A percentile compares a stretch with the other conserved stretches of the same genome.
These are phyloP conservation scores for Chlorops oryzae DNA, from an alignment of 1,140 invertebrate species.

Conservation along the genomic window DNA sequence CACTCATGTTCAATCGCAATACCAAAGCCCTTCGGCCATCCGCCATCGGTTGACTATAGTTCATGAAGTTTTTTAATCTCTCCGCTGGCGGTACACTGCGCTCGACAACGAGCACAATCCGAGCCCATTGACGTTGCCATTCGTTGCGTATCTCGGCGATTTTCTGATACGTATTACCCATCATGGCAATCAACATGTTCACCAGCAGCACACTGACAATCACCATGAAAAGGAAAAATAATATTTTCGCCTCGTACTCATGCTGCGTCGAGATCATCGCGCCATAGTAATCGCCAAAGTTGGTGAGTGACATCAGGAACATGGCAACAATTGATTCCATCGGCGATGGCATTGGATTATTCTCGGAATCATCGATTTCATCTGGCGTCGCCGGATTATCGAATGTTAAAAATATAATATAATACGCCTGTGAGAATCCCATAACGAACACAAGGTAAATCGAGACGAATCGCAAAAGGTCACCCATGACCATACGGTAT, in stretches of 20 bases:
- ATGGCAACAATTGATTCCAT: conserved; percentile 92
- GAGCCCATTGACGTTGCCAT: conserved; percentile 97
- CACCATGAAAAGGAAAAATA: conserved; percentile 94
- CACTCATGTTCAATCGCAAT: conserved; percentile 74
- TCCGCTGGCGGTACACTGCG: conserved; percentile 85
- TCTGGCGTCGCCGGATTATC: conserved; percentile 69
- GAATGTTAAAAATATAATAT: conserved; percentile 85
- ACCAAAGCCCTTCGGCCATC: conserved; percentile 83
- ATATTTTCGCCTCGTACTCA: conserved; percentile 78
- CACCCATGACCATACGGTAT: conserved; percentile 95
- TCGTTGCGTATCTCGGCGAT: conserved; percentile 96
- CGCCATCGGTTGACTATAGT: conserved; percentile 94
- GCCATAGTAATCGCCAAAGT: conserved; percentile 90
- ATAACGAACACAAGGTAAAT: conserved; percentile 96
- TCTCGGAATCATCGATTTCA: conserved; percentile 64
- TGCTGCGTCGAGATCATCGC: conserved; percentile 84
- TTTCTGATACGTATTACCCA: conserved; percentile 98
- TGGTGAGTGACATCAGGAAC: conserved; percentile 96
- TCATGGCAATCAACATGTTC: conserved; percentile 99
- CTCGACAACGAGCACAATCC: conserved; percentile 95
- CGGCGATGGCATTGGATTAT: conserved; percentile 82
- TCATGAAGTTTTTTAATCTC: conserved; percentile 73
- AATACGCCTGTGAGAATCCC: conserved; percentile 96
- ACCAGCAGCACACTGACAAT: conserved; percentile 91
- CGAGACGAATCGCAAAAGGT: conserved; percentile 88